Evolutionary conservation across 2,113 vertebrate genomes (phyloP).

Genomic region (Sinocyclocheilus maitianheensis): DNA sequence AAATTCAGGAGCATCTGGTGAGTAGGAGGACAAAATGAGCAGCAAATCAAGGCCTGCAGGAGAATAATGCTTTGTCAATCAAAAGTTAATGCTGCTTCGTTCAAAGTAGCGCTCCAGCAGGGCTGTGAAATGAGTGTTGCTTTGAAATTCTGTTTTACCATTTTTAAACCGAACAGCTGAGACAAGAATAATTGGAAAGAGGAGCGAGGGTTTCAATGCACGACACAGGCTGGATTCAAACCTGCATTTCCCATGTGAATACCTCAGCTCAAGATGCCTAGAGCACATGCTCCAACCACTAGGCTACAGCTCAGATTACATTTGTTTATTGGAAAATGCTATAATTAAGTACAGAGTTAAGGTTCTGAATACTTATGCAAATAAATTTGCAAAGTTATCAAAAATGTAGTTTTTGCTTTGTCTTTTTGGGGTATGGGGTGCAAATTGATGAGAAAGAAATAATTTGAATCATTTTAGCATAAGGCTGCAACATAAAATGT

Average conservation of each 20-base stretch:
- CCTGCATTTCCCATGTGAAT: background rate
- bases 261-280: background rate
- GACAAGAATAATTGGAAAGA: slow-evolving; percentile 6
- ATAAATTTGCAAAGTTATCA: background rate
- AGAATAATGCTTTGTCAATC: slow-evolving; percentile 39
- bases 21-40: slow-evolving; percentile 16
- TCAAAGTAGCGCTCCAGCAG: slow-evolving; percentile 24
- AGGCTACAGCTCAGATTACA: background rate
- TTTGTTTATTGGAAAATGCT: background rate
- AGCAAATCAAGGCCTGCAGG: slow-evolving; percentile 31
- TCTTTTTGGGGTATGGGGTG: too few relatives aligned
- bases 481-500: too few relatives aligned
- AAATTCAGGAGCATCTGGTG: slow-evolving; percentile 26
- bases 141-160: slow-evolving; percentile 10
- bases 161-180: slow-evolving; percentile 15
- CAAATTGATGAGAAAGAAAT: too few relatives aligned
- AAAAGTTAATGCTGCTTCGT: slow-evolving; percentile 31
- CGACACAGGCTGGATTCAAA: background rate
- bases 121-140: background rate
- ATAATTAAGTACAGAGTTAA: background rate
- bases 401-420: background rate
- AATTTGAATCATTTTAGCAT: background rate
- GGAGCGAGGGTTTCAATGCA: background rate
- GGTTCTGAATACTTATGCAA: background rate
- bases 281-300: background rate